phyloP scores from a whole-genome alignment of 1,140 invertebrate species.

The Trachymyrmex septentrionalis region DNA sequence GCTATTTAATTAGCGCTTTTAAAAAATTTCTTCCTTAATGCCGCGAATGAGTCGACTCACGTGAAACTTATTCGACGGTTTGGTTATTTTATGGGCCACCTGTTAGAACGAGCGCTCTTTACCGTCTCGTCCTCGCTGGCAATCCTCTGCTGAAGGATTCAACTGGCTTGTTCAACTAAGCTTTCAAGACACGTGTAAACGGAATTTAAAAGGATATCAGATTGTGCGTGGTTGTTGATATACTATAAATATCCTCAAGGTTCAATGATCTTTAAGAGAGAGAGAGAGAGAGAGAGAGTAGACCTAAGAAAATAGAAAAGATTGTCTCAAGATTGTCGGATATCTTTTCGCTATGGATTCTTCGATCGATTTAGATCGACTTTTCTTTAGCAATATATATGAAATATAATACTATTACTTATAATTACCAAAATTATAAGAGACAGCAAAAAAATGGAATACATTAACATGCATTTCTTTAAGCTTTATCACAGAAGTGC shows the following conservation, averaged over 20 bases:
- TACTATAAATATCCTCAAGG: not conserved
- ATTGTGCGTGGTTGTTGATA: not conserved
- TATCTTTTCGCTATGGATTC: not conserved
- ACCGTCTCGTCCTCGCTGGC: constrained; percentile 34
- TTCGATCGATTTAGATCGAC: not conserved
- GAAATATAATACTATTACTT: constrained; percentile 65
- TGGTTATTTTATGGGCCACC: constrained; percentile 76
- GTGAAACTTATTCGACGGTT: constrained; percentile 66
- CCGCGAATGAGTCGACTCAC: constrained; percentile 13
- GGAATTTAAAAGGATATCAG: not conserved
- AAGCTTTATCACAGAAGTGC: constrained; percentile 56
- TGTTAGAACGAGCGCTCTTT: constrained; percentile 70
- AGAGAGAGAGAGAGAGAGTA: too few relatives aligned
- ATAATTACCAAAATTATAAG: constrained; percentile 68
- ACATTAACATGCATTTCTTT: constrained; percentile 34
- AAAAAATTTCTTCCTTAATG: constrained; percentile 53
- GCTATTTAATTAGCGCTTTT: constrained; percentile 39
- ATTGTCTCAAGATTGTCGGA: not conserved
- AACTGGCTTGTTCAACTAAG: constrained; percentile 3
- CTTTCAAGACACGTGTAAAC: constrained; percentile 13
- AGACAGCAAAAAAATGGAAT: constrained; percentile 28
- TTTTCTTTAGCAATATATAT: constrained; percentile 14
- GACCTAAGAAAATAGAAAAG: constrained; percentile 23
- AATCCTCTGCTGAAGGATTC: constrained; percentile 22
- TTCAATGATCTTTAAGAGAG: not conserved